phyloP scores from a whole-genome alignment of 2,888 invertebrate genomes.

The Tromatobia lineatoria region DNA sequence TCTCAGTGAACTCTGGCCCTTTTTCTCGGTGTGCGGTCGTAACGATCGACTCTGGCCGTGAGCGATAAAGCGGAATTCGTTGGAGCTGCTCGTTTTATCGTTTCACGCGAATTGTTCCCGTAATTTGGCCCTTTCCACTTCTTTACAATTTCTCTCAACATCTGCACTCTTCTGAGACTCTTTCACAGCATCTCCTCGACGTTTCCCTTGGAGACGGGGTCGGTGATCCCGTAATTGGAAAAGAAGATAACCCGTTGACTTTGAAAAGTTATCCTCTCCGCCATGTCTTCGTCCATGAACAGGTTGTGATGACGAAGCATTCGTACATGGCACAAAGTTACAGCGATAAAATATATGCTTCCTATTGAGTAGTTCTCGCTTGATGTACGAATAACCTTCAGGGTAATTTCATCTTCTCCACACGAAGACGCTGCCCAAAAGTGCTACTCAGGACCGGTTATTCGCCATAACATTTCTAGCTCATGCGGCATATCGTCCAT shows the following conservation, averaged over 20 bases:
- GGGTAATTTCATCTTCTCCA: constrained; percentile 25
- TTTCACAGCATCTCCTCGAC: constrained; percentile 6
- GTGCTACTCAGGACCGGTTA: constrained; percentile 44
- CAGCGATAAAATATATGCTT: constrained; percentile 36
- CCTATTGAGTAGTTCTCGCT: constrained; percentile 15
- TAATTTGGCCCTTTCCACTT: constrained; percentile 24
- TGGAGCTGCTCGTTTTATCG: constrained; percentile 31
- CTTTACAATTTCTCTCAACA: neutral
- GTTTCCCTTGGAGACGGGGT: constrained; percentile 31
- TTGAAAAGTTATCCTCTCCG: constrained; percentile 28
- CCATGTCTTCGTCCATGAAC: neutral
- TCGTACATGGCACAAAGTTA: constrained; percentile 6
- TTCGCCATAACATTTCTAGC: constrained; percentile 38
- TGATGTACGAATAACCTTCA: neutral
- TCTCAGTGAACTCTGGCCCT: constrained; percentile 43
- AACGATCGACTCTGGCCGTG: constrained; percentile 46
- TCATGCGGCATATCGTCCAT: constrained; percentile 39
- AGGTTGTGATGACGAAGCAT: constrained; percentile 18
- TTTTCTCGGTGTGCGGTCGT: constrained; percentile 25
- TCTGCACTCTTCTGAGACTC: neutral
- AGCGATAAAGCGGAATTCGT: constrained; percentile 55
- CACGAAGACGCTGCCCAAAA: neutral
- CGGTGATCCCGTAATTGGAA: constrained; percentile 37
- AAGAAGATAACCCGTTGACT: constrained; percentile 51
- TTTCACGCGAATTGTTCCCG: constrained; percentile 30